A percentile compares a stretch with the other conserved stretches of the same genome.
These are phyloP conservation scores for Microctenopoma lineatum DNA, from an alignment of 2,797 vertebrate species.

Conservation along the genomic window DNA sequence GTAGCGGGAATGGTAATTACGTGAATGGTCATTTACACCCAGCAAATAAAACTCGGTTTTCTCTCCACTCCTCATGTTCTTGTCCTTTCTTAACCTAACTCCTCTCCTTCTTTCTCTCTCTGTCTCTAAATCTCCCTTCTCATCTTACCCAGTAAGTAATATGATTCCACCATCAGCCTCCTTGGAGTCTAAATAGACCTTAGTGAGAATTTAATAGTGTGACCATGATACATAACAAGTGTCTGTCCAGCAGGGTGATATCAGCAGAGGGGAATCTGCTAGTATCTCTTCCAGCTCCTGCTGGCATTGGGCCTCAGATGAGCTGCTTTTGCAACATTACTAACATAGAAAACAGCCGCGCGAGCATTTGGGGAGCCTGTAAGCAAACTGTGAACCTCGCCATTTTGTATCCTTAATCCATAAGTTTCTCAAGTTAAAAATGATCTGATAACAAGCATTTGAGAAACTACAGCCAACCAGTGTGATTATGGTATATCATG, in stretches of 20 bases:
- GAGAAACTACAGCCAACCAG: not conserved
- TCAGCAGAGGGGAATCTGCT: slow-evolving; percentile 83
- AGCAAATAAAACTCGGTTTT: slow-evolving; percentile 8
- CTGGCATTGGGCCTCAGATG: slow-evolving; percentile 53
- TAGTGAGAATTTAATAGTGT: slow-evolving; percentile 87
- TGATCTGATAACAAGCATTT: not conserved
- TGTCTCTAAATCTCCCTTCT: slow-evolving; percentile 42
- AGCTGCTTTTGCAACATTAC: slow-evolving; percentile 45
- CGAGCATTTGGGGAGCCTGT: not conserved
- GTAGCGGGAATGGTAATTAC: not conserved
- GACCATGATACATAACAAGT: slow-evolving; percentile 87
- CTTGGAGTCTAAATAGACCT: slow-evolving; percentile 83
- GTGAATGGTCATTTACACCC: slow-evolving; percentile 14
- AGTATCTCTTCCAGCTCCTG: slow-evolving; percentile 70
- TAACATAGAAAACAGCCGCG: slow-evolving; percentile 37
- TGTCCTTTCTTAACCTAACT: slow-evolving; percentile 11
- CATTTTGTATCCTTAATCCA: not conserved
- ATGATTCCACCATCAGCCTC: slow-evolving; percentile 74
- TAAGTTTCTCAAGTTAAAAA: not conserved
- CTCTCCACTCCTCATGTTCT: not conserved
- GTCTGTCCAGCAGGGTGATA: slow-evolving; percentile 83
- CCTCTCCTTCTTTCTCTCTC: slow-evolving; percentile 6
- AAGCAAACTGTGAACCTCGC: not conserved
- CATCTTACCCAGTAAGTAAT: slow-evolving; percentile 76
- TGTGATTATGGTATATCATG: not conserved